Conservation (phyloP, 2,797 vertebrate genomes). For the Leptatherina wallacei region DNA sequence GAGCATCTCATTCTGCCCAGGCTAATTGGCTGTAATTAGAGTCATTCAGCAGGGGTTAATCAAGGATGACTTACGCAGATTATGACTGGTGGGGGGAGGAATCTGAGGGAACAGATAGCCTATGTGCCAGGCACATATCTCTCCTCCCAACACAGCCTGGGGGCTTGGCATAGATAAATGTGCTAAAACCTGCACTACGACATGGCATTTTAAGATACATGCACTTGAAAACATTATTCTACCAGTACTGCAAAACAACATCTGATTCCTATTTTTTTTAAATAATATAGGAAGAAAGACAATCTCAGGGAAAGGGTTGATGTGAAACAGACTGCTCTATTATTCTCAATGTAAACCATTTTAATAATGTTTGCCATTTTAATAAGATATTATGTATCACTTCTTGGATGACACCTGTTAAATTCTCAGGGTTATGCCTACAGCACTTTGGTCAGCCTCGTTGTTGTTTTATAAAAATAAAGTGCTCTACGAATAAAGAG, state of each 20-base stretch:
- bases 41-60: constrained; percentile 91
- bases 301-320: neutral
- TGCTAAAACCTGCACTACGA: constrained; percentile 23
- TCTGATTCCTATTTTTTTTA: neutral
- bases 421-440: too few relatives aligned
- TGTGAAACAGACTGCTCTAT: constrained; percentile 19
- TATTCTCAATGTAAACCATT: neutral
- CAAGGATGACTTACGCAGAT: constrained; percentile 80
- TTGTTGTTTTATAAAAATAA: too few relatives aligned
- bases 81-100: constrained; percentile 64
- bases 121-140: constrained; percentile 51
- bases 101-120: constrained; percentile 54
- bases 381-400: neutral
- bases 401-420: constrained; percentile 2
- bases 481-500: too few relatives aligned
- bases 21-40: constrained; percentile 95
- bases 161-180: constrained; percentile 47
- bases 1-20: constrained; percentile 67
- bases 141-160: constrained; percentile 39
- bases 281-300: neutral
- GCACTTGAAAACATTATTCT: constrained; percentile 21
- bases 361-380: neutral
- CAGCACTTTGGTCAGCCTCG: too few relatives aligned
- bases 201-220: constrained; percentile 29
- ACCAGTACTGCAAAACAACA: neutral